Conservation (phyloP, 2,888 invertebrate species). For the Nephrocerus scutellatus region DNA sequence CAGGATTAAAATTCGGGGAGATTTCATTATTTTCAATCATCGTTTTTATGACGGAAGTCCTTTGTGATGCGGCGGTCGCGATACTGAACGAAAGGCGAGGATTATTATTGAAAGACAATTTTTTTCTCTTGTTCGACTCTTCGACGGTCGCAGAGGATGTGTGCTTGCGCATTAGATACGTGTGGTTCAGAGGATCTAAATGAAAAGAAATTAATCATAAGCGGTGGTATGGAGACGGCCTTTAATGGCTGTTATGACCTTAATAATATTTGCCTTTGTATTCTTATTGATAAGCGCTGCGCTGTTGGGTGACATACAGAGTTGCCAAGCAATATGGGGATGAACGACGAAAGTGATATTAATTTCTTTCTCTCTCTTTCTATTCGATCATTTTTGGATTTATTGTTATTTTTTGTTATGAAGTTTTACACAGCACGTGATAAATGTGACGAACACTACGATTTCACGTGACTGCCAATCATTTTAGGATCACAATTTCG, state of each 20-base stretch:
- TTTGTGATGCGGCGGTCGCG: constrained; percentile 16
- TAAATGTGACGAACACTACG: no score
- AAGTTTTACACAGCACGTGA: no score
- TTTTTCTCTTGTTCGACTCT: constrained; percentile 15
- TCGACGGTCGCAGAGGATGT: constrained; percentile 13
- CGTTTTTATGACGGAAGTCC: constrained; percentile 24
- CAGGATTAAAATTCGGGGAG: no score
- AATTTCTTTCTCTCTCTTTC: constrained; percentile 6
- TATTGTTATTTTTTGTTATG: no score
- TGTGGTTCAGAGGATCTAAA: constrained; percentile 11
- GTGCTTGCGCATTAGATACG: constrained; percentile 10
- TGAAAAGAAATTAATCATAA: constrained; percentile 24
- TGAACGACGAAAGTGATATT: constrained; percentile 21
- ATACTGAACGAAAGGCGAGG: no score
- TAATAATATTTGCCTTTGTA: neutral
- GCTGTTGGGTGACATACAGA: neutral
- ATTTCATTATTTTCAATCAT: constrained; percentile 25
- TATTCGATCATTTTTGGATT: neutral
- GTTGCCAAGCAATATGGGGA: constrained; percentile 10
- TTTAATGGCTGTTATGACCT: no score
- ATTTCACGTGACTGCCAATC: no score
- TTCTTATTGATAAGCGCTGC: neutral
- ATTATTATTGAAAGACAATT: constrained; percentile 24
- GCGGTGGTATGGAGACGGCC: no score
- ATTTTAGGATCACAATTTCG: no score